phyloP scores from a whole-genome alignment of 2,888 invertebrate species.

The Kuschelorhynchus macadamiae region DNA sequence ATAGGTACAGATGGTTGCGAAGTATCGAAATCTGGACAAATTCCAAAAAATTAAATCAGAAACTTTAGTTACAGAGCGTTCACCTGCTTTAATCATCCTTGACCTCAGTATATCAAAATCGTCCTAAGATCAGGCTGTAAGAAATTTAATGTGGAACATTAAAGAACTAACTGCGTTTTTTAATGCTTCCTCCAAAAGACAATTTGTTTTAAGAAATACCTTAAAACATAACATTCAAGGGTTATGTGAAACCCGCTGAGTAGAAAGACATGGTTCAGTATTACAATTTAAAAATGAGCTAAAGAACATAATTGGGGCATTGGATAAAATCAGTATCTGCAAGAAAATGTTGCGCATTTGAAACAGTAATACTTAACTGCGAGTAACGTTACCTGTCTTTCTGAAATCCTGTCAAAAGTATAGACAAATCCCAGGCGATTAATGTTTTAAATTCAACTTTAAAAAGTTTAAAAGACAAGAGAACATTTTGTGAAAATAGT shows the following conservation, averaged over 20 bases:
- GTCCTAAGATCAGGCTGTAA: no score
- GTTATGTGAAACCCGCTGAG: neutral
- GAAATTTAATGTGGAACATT: no score
- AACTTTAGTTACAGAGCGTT: no score
- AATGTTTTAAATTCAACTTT: neutral
- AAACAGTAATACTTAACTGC: neutral
- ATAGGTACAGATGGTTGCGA: no score
- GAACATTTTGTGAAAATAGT: neutral
- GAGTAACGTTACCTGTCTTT: neutral
- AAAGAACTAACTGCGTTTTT: neutral
- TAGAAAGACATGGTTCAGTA: neutral
- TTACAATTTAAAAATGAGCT: neutral
- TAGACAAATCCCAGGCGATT: neutral
- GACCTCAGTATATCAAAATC: no score
- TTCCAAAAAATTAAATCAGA: no score
- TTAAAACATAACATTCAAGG: neutral
- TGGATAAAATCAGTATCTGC: neutral
- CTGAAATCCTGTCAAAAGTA: constrained; percentile 1
- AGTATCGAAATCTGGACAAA: no score
- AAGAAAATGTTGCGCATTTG: neutral
- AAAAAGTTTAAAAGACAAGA: neutral
- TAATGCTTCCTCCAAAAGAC: neutral
- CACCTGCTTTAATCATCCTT: no score
- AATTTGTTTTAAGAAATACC: neutral
- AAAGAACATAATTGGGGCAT: neutral